phyloP scores from a whole-genome alignment of 2,888 invertebrate species.

The Netelia virgata region DNA sequence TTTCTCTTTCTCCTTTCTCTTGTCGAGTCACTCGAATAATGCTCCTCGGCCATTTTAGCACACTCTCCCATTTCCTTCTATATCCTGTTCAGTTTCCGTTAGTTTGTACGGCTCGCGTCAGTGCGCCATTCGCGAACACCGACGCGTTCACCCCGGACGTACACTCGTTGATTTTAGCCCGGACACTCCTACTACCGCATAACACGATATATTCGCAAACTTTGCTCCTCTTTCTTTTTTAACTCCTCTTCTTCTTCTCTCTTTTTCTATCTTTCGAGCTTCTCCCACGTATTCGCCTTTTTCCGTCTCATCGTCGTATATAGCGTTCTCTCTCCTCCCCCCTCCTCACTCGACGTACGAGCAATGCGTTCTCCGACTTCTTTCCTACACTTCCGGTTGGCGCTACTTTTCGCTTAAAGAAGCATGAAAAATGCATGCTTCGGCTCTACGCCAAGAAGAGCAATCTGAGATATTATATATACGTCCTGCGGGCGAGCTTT shows the following conservation, averaged over 20 bases:
- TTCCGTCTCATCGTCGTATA: neutral
- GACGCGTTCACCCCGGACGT: neutral
- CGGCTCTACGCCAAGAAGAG: neutral
- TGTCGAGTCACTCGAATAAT: constrained; percentile 26
- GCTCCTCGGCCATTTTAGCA: neutral
- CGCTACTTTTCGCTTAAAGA: constrained; percentile 20
- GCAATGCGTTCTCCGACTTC: neutral
- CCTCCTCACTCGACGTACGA: neutral
- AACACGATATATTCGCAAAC: neutral
- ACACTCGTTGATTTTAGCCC: constrained; percentile 8
- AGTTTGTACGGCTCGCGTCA: neutral
- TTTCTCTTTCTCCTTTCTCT: constrained; percentile 15
- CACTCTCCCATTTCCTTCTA: neutral
- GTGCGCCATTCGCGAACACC: neutral
- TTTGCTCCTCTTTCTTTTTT: neutral
- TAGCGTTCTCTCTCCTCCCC: neutral
- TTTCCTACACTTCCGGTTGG: constrained; percentile 5
- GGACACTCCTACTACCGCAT: neutral
- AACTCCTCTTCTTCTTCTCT: neutral
- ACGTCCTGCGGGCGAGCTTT: neutral
- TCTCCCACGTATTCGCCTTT: neutral
- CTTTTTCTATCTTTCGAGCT: neutral
- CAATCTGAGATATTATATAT: constrained; percentile 11
- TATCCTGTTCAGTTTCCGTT: neutral
- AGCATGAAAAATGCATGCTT: constrained; percentile 56